These are phyloP conservation scores for Tachina grossa DNA, from an alignment of 2,888 invertebrate genomes.

Conservation along the genomic window DNA sequence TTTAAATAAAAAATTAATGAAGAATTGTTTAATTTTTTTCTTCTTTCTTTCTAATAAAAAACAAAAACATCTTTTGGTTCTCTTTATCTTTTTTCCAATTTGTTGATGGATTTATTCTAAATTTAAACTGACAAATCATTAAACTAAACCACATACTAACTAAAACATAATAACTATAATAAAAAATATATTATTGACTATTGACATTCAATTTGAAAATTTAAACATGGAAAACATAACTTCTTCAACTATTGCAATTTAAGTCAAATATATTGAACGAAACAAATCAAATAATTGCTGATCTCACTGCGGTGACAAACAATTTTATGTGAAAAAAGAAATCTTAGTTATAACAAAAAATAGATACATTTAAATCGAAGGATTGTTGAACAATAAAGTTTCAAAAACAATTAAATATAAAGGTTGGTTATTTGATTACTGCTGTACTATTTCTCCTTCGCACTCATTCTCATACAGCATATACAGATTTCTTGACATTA, in stretches of 20 bases:
- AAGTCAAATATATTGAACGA: constrained; percentile 80
- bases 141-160: constrained; percentile 38
- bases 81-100: constrained; percentile 61
- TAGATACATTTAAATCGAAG: constrained; percentile 3
- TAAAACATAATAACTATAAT: constrained; percentile 48
- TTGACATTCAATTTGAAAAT: constrained; percentile 10
- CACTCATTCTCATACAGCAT: constrained; percentile 23
- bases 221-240: not conserved
- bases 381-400: constrained; percentile 33
- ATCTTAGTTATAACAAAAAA: constrained; percentile 3
- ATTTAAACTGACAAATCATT: constrained; percentile 49
- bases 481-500: constrained; percentile 25
- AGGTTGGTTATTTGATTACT: constrained; percentile 54
- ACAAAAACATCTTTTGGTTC: constrained; percentile 32
- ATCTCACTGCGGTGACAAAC: constrained; percentile 82
- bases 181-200: constrained; percentile 22
- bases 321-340: constrained; percentile 81
- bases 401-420: constrained; percentile 25
- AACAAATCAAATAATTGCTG: constrained; percentile 81
- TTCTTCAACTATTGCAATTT: constrained; percentile 33
- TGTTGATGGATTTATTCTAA: constrained; percentile 54
- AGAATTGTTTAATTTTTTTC: constrained; percentile 57
- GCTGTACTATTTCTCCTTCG: constrained; percentile 24
- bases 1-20: constrained; percentile 55
- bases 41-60: constrained; percentile 61